These are phyloP conservation scores for Euura saliciscinereae DNA, from an alignment of 1,140 invertebrate genomes.

Conservation along the genomic window DNA sequence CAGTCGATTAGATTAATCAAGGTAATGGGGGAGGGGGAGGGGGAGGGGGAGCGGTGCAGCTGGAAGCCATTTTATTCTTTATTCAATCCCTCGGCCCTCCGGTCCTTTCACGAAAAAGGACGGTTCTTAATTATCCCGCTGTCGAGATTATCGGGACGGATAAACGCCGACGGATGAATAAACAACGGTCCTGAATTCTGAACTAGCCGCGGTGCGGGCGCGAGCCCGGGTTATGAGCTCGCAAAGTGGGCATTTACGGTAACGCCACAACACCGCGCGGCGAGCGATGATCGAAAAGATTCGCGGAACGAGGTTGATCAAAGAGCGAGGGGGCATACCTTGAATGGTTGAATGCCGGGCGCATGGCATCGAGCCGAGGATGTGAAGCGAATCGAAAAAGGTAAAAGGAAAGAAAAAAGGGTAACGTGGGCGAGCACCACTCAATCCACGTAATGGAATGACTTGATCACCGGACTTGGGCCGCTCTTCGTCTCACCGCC, in stretches of 20 bases:
- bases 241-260: too few relatives aligned
- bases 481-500: background rate
- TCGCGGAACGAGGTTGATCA: background rate
- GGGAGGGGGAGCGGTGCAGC: background rate
- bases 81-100: background rate
- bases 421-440: constrained; percentile 41
- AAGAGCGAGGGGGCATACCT: background rate
- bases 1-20: background rate
- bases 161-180: too few relatives aligned
- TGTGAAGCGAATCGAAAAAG: constrained; percentile 31
- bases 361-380: constrained; percentile 31
- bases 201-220: too few relatives aligned
- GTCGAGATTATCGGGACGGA: too few relatives aligned
- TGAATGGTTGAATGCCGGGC: background rate
- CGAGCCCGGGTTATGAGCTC: too few relatives aligned
- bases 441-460: constrained; percentile 58
- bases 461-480: constrained; percentile 44
- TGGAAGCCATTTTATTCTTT: background rate
- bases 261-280: too few relatives aligned
- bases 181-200: too few relatives aligned
- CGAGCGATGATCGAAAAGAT: background rate
- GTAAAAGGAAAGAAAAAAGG: constrained; percentile 13
- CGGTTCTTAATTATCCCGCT: too few relatives aligned
- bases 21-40: background rate
- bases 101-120: too few relatives aligned